phyloP scores from a whole-genome alignment of 2,113 vertebrate genomes.

The Corynorhinus townsendii region DNA sequence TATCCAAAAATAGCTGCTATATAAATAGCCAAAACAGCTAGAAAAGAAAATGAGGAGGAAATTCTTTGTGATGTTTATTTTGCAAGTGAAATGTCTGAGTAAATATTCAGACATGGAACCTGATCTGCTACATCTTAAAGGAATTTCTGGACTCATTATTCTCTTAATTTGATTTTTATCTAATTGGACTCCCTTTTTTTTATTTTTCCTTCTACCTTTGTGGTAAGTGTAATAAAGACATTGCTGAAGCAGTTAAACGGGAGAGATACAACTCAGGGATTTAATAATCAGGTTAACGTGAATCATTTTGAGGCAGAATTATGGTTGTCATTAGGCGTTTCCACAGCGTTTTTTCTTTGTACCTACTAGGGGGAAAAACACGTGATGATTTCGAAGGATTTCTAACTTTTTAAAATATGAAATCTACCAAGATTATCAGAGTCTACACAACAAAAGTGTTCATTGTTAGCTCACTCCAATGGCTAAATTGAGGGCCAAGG shows the following conservation, averaged over 20 bases:
- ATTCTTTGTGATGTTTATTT: slow-evolving; percentile 3
- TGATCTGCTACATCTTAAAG: background rate
- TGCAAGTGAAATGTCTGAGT: background rate
- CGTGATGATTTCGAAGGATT: background rate
- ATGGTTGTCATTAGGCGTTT: background rate
- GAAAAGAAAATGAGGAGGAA: background rate
- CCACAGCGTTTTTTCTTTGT: background rate
- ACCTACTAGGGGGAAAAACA: background rate
- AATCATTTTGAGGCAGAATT: background rate
- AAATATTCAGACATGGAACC: background rate
- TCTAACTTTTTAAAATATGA: background rate
- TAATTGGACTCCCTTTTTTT: background rate
- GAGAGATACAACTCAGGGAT: background rate
- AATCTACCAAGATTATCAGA: background rate
- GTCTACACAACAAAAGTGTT: background rate
- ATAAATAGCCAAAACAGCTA: background rate
- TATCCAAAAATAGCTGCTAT: background rate
- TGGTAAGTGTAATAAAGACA: background rate
- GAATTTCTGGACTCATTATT: background rate
- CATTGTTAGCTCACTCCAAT: background rate
- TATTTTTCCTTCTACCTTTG: background rate
- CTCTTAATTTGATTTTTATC: background rate
- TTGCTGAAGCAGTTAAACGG: background rate
- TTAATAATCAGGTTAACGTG: background rate
- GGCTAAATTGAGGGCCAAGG: background rate